These are phyloP conservation scores for Hycleus phaleratus DNA, from an alignment of 1,140 invertebrate genomes.

Conservation along the genomic window DNA sequence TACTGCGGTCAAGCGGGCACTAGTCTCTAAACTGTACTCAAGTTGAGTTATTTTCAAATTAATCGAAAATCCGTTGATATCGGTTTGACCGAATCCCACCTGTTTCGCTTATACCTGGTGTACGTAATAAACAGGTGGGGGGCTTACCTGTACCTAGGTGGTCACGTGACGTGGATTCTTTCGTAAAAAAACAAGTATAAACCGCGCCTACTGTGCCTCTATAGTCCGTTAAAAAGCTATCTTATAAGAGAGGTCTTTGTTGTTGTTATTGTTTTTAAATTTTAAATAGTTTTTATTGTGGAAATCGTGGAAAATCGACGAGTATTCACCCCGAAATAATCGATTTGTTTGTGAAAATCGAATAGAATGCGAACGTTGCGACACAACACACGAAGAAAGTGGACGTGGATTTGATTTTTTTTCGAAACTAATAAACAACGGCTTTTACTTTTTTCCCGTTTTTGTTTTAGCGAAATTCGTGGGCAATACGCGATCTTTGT, in stretches of 20 bases:
- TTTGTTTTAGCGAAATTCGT: no score
- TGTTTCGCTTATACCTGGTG: conserved; percentile 17
- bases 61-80: neutral
- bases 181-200: conserved; percentile 15
- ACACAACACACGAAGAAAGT: conserved; percentile 12
- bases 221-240: conserved; percentile 10
- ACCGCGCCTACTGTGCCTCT: conserved; percentile 16
- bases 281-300: neutral
- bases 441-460: no score
- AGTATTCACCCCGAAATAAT: no score
- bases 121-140: conserved; percentile 13
- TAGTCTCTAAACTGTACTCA: neutral
- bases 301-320: no score
- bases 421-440: no score
- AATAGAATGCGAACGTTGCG: conserved; percentile 2
- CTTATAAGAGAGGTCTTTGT: neutral
- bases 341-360: no score
- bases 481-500: no score
- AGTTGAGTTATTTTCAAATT: neutral
- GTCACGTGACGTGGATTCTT: conserved; percentile 19
- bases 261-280: neutral
- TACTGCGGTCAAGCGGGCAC: no score
- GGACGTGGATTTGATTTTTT: neutral
- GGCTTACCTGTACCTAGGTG: conserved; percentile 5
- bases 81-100: conserved; percentile 15